phyloP scores from a whole-genome alignment of 2,888 invertebrate genomes.

The Dolichomitus sp. region DNA sequence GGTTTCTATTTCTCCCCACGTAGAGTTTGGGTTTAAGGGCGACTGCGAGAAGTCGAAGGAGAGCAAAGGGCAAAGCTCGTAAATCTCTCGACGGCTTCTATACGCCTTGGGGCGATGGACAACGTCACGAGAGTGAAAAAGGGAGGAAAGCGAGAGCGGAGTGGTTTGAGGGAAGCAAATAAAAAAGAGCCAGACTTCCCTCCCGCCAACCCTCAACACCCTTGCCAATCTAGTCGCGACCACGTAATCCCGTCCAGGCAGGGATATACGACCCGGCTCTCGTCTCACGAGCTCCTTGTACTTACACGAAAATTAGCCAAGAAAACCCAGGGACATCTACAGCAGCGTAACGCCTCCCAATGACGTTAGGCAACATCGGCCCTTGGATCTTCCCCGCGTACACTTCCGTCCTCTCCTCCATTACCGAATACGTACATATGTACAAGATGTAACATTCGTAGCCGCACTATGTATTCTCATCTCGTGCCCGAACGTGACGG shows the following conservation, averaged over 20 bases:
- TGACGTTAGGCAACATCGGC: conserved; percentile 19
- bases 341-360: conserved; percentile 25
- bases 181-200: conserved; percentile 15
- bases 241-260: conserved; percentile 54
- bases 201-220: conserved; percentile 10
- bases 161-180: conserved; percentile 25
- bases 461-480: conserved; percentile 6
- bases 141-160: not conserved
- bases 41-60: conserved; percentile 31
- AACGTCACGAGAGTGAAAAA: conserved; percentile 26
- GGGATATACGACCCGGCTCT: conserved; percentile 15
- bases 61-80: conserved; percentile 57
- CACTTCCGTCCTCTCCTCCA: conserved; percentile 8
- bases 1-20: conserved; percentile 3
- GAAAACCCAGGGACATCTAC: conserved; percentile 27
- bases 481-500: conserved; percentile 32
- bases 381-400: conserved; percentile 18
- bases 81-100: conserved; percentile 51
- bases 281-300: conserved; percentile 26
- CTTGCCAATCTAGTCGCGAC: conserved; percentile 50
- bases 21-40: not conserved
- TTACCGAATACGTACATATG: not conserved
- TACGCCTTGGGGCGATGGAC: conserved; percentile 41
- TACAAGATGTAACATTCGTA: conserved; percentile 19
- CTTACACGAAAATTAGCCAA: conserved; percentile 56